Evolutionary conservation across 2,797 vertebrate species (phyloP).

Genomic region (Sphenopsis melanotis): DNA sequence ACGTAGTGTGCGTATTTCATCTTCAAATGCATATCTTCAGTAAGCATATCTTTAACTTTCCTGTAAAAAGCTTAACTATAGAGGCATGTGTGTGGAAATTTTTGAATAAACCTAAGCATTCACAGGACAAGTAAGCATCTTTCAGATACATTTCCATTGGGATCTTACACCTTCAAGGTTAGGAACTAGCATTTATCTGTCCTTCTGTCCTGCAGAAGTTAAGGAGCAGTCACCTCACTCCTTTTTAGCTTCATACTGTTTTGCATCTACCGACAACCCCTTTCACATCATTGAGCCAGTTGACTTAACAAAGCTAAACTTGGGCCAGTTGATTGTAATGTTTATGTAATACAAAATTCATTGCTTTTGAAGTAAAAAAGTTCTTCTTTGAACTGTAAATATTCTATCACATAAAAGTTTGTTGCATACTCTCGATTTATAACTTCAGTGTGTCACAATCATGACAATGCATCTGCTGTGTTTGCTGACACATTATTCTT

Average conservation of each 20-base stretch:
- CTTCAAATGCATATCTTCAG: neutral
- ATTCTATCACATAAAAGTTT: neutral
- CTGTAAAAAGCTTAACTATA: neutral
- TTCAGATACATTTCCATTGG: neutral
- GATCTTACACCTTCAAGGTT: neutral
- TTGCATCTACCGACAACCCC: neutral
- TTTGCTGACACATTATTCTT: neutral
- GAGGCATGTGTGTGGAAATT: neutral
- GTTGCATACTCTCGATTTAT: neutral
- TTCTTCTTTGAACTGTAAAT: neutral
- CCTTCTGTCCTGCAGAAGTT: neutral
- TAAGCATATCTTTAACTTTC: neutral
- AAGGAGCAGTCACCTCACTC: neutral
- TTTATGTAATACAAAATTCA: neutral
- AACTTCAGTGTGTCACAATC: neutral
- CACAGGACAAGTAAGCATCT: neutral
- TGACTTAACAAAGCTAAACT: neutral
- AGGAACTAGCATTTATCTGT: neutral
- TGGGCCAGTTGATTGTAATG: neutral
- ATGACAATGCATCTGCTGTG: neutral
- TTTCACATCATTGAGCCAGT: neutral
- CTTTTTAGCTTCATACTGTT: neutral
- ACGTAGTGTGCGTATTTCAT: neutral
- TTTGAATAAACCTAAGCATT: neutral
- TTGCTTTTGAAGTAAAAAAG: neutral